Percentiles rank a stretch among this genome's conserved stretches.
These are phyloP conservation scores for Huso huso DNA, from an alignment of 2,797 vertebrate species.

Conservation along the genomic window DNA sequence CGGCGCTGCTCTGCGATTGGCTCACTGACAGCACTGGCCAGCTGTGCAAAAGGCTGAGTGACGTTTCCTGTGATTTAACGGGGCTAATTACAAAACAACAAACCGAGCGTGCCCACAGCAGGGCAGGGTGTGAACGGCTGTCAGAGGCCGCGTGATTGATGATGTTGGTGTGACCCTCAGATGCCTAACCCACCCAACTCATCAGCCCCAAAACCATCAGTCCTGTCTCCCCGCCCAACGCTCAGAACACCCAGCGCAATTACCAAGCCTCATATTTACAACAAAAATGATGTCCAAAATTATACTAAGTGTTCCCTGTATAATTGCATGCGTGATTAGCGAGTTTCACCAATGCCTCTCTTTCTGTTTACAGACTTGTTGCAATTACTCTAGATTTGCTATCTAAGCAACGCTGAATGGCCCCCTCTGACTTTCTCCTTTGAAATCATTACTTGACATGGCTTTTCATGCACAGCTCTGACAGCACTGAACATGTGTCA, in stretches of 20 bases:
- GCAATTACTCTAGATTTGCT: background rate
- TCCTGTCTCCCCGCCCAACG: conserved; percentile 45
- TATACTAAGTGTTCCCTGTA: background rate
- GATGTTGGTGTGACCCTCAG: conserved; percentile 73
- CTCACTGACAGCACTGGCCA: conserved; percentile 36
- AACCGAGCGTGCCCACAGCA: conserved; percentile 59
- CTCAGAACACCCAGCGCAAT: conserved; percentile 16
- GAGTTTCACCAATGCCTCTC: background rate
- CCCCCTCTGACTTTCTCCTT: background rate
- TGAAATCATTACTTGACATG: background rate
- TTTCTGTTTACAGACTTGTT: background rate
- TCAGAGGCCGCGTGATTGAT: conserved; percentile 69
- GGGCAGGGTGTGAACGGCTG: conserved; percentile 44
- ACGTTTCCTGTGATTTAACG: conserved; percentile 71
- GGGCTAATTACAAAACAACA: conserved; percentile 80
- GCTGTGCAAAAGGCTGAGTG: conserved; percentile 46
- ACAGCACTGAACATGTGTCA: background rate
- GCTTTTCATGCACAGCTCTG: background rate
- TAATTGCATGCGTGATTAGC: background rate
- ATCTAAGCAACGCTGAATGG: background rate
- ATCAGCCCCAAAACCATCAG: conserved; percentile 42
- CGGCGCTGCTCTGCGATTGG: background rate
- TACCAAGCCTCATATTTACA: background rate
- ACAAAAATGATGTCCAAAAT: background rate
- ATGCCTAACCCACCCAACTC: conserved; percentile 58